Conservation (phyloP, 2,113 vertebrate species). For the Noctilio leporinus region DNA sequence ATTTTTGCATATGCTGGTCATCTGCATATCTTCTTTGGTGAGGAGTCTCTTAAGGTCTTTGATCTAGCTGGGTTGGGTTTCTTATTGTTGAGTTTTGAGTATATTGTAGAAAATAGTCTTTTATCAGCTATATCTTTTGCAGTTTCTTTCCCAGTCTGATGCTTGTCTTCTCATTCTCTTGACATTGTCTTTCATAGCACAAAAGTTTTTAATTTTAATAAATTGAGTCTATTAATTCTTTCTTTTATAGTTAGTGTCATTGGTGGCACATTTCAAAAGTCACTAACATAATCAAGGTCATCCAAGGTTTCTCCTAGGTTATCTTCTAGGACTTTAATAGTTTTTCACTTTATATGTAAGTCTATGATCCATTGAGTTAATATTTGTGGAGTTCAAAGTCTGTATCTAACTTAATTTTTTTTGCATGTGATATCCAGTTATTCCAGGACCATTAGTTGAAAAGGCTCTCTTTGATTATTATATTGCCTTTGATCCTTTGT, state of each 20-base stretch:
- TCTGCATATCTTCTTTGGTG: neutral
- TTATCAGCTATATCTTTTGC: neutral
- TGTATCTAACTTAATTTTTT: neutral
- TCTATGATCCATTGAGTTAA: neutral
- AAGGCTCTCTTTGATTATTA: neutral
- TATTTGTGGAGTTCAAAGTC: neutral
- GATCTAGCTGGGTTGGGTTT: neutral
- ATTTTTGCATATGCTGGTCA: neutral
- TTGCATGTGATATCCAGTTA: neutral
- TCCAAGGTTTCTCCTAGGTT: neutral
- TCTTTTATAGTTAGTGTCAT: neutral
- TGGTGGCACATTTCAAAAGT: neutral
- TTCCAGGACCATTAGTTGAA: neutral
- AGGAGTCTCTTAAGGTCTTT: neutral
- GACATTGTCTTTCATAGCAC: neutral
- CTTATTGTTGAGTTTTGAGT: neutral
- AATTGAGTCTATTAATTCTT: neutral
- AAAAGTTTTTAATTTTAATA: neutral
- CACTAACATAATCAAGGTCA: neutral
- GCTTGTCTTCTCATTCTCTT: neutral
- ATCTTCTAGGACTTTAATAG: neutral
- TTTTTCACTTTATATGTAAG: neutral
- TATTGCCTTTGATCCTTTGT: neutral
- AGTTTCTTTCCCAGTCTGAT: neutral
- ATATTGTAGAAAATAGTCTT: neutral